A percentile compares a stretch with the other conserved stretches of the same genome.
Evolutionary conservation across 2,888 invertebrate species (phyloP).

Genomic region (Caenorhabditis angaria): DNA sequence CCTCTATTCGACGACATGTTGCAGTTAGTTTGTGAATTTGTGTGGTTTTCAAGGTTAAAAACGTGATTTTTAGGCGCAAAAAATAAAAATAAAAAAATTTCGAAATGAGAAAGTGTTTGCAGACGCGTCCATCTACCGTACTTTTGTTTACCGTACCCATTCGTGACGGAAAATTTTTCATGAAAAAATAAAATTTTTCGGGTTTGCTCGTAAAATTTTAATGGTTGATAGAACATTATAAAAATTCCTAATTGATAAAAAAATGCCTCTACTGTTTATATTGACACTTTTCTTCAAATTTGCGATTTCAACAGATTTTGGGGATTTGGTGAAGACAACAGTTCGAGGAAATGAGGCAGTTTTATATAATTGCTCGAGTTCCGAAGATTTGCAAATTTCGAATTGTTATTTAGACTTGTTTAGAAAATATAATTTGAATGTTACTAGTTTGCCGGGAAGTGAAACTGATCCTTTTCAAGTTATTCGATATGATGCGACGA

Average conservation of each 20-base stretch:
- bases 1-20: neutral
- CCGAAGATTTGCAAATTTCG: constrained; percentile 24
- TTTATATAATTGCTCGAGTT: constrained; percentile 27
- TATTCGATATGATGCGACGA: constrained; percentile 23
- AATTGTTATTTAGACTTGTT: constrained; percentile 35
- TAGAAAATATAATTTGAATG: constrained; percentile 17
- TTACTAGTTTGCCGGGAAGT: constrained; percentile 12
- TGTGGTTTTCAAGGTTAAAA: neutral
- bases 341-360: constrained; percentile 32
- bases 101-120: neutral
- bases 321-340: constrained; percentile 32
- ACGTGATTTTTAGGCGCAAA: neutral
- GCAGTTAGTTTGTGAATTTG: too few species aligned
- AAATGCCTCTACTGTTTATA: neutral
- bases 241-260: neutral
- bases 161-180: neutral
- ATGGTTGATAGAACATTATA: neutral
- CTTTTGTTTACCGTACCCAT: neutral
- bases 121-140: neutral
- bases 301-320: neutral
- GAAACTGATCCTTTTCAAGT: constrained; percentile 20
- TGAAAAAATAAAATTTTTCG: neutral
- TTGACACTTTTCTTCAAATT: neutral
- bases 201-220: neutral
- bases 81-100: too few species aligned